These are phyloP conservation scores for Serilophus lunatus DNA, from an alignment of 2,113 vertebrate genomes.

Conservation along the genomic window DNA sequence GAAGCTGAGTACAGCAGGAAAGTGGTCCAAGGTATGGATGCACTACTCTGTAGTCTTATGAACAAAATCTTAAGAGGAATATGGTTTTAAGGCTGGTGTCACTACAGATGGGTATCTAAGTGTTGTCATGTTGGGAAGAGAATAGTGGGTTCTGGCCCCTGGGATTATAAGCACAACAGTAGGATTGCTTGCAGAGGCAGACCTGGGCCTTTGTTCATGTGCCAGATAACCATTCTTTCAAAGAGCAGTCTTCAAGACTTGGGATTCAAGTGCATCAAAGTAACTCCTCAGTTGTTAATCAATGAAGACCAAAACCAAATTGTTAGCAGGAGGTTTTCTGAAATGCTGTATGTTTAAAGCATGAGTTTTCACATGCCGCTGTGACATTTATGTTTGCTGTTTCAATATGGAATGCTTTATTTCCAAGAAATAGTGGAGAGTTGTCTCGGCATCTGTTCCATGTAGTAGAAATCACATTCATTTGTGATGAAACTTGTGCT, in stretches of 20 bases:
- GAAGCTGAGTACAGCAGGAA: not conserved
- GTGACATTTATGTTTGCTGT: not conserved
- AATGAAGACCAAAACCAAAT: not conserved
- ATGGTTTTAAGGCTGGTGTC: not conserved
- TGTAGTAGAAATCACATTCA: fast-evolving
- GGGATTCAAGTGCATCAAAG: not conserved
- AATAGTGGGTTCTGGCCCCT: not conserved
- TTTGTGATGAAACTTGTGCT: not conserved
- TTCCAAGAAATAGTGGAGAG: not conserved
- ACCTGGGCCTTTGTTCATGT: not conserved
- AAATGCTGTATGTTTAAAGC: not conserved
- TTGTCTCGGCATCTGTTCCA: not conserved
- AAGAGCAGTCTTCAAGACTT: not conserved
- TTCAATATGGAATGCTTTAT: not conserved
- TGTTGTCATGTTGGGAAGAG: not conserved
- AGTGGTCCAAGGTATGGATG: not conserved
- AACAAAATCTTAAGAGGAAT: fast-evolving
- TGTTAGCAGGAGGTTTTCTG: not conserved
- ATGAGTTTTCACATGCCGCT: not conserved
- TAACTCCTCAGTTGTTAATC: not conserved
- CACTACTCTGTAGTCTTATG: not conserved
- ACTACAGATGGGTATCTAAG: not conserved
- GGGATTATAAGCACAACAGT: not conserved
- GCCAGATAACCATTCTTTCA: not conserved
- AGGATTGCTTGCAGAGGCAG: not conserved